phyloP scores from a whole-genome alignment of 2,888 invertebrate species.

The Mesorhabditis sp. region DNA sequence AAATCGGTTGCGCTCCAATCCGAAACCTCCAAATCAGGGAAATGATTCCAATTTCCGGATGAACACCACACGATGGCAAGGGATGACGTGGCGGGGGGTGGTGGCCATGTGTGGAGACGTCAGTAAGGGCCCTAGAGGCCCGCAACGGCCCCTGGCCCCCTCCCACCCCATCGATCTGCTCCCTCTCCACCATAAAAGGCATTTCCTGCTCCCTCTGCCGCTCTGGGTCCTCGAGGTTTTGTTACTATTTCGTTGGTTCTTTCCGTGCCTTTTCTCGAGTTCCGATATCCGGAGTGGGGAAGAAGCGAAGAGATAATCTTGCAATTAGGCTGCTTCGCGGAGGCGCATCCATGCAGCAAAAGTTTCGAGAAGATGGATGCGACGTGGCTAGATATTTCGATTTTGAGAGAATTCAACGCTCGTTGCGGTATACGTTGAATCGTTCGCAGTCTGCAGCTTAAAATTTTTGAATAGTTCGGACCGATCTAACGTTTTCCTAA shows the following conservation, averaged over 20 bases:
- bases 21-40: background rate
- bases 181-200: background rate
- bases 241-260: background rate
- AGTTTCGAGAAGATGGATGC: too few species aligned
- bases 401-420: too few species aligned
- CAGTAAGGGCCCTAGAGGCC: background rate
- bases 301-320: background rate
- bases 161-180: background rate
- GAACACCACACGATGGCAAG: background rate
- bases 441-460: too few species aligned
- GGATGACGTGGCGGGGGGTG: background rate
- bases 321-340: background rate
- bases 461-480: too few species aligned
- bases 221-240: background rate
- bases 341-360: background rate
- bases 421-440: too few species aligned
- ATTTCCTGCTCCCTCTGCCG: background rate
- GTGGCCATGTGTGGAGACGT: background rate
- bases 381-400: too few species aligned
- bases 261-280: background rate
- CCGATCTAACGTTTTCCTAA: too few species aligned
- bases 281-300: background rate
- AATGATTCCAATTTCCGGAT: background rate
- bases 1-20: background rate
- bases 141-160: background rate